Conservation (phyloP, 1,140 invertebrate genomes). For the Drosophila arawakana region DNA sequence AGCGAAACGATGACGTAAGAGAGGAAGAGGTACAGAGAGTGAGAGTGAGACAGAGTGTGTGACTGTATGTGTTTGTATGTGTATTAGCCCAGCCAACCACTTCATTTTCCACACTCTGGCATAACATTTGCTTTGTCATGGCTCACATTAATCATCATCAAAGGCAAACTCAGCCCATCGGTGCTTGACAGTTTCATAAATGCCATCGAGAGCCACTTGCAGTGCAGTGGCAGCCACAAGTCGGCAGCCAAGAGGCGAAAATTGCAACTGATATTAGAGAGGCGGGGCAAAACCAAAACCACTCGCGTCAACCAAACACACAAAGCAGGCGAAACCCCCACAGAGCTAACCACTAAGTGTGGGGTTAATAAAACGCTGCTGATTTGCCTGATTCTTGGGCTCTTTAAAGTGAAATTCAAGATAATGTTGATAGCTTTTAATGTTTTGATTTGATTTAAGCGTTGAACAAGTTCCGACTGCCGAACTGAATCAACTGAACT, state of each 20-base stretch:
- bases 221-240: constrained; percentile 59
- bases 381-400: background rate
- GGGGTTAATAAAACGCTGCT: constrained; percentile 65
- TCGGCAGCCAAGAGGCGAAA: constrained; percentile 59
- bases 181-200: constrained; percentile 77
- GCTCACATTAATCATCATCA: constrained; percentile 77
- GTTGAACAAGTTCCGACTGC: constrained; percentile 13
- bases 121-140: constrained; percentile 78
- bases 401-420: constrained; percentile 66
- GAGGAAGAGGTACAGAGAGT: background rate
- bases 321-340: constrained; percentile 1
- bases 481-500: constrained; percentile 16
- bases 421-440: constrained; percentile 69
- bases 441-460: constrained; percentile 67
- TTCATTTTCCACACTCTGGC: constrained; percentile 43
- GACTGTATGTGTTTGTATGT: background rate
- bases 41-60: no score
- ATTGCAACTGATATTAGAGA: constrained; percentile 62
- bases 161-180: constrained; percentile 32
- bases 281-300: background rate
- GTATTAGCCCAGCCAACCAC: constrained; percentile 37
- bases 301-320: background rate
- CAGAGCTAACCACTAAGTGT: constrained; percentile 64
- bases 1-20: background rate
- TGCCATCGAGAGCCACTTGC: constrained; percentile 66